Evolutionary conservation across 2,888 invertebrate genomes (phyloP).

Genomic region (Tryphoninae sp.): DNA sequence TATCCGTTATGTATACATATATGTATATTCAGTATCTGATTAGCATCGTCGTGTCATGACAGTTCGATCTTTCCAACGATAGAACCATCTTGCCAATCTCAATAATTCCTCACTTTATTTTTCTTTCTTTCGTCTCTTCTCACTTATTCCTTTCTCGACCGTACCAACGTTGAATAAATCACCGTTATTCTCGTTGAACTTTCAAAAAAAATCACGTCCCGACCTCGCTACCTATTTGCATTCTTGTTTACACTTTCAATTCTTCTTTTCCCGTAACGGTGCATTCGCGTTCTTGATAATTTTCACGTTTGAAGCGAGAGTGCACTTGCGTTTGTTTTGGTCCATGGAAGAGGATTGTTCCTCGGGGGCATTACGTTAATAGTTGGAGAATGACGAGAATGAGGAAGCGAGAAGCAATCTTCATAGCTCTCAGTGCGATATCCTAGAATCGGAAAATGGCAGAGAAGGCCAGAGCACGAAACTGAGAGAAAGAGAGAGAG

Average conservation of each 20-base stretch:
- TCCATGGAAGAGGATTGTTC: neutral
- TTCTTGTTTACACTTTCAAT: slow-evolving; percentile 42
- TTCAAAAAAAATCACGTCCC: slow-evolving; percentile 21
- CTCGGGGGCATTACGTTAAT: slow-evolving; percentile 25
- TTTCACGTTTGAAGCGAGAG: neutral
- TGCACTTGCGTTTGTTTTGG: slow-evolving; percentile 17
- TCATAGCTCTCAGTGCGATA: slow-evolving; percentile 21
- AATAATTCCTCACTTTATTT: slow-evolving; percentile 13
- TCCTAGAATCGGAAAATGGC: slow-evolving; percentile 44
- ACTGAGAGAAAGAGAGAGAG: slow-evolving; percentile 17
- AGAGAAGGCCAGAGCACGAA: slow-evolving; percentile 22
- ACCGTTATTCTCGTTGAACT: slow-evolving; percentile 7
- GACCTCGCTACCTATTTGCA: slow-evolving; percentile 12
- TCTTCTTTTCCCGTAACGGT: slow-evolving; percentile 45
- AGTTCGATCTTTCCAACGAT: slow-evolving; percentile 24
- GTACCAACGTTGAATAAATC: slow-evolving; percentile 23
- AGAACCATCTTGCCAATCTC: neutral
- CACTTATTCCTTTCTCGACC: slow-evolving; percentile 15
- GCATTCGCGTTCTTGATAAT: slow-evolving; percentile 31
- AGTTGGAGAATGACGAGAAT: slow-evolving; percentile 27
- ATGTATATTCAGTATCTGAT: slow-evolving; percentile 16
- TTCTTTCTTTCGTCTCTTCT: slow-evolving; percentile 13
- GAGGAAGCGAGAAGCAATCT: slow-evolving; percentile 47
- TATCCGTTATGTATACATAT: neutral
- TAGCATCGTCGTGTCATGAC: slow-evolving; percentile 23